Conservation (phyloP, 2,888 invertebrate species). For the Chorisops tibialis region DNA sequence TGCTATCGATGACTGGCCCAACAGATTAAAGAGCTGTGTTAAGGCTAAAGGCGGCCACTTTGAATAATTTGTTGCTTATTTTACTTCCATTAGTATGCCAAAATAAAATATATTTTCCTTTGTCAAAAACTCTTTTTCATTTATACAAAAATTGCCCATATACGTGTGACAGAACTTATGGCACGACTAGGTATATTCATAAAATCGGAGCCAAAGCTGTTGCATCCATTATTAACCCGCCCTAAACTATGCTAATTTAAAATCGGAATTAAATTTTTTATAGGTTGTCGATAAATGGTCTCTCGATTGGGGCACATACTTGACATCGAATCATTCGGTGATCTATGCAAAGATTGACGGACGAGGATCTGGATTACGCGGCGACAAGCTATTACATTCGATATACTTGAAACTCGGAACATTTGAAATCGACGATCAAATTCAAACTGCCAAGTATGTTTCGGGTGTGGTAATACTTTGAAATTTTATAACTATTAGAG, state of each 20-base stretch:
- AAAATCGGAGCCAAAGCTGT: no score
- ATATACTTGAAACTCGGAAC: constrained; percentile 82
- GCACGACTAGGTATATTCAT: no score
- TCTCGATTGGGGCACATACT: constrained; percentile 83
- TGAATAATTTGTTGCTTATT: no score
- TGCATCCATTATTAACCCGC: not conserved
- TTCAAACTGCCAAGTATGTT: constrained; percentile 65
- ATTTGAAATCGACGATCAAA: constrained; percentile 88
- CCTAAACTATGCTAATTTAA: not conserved
- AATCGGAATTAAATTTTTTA: not conserved
- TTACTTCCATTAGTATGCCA: no score
- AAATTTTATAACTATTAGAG: not conserved
- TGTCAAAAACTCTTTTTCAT: no score
- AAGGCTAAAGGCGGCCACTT: no score
- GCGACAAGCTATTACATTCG: constrained; percentile 77
- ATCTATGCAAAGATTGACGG: constrained; percentile 89
- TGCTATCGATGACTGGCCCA: no score
- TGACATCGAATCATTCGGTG: constrained; percentile 77
- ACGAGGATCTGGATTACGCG: constrained; percentile 82
- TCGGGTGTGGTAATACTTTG: not conserved
- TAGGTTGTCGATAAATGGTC: constrained; percentile 65
- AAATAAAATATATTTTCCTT: no score
- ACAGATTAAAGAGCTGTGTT: no score
- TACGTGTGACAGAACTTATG: no score
- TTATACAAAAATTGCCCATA: no score